phyloP scores from a whole-genome alignment of 2,113 vertebrate genomes.

The Noctilio leporinus region DNA sequence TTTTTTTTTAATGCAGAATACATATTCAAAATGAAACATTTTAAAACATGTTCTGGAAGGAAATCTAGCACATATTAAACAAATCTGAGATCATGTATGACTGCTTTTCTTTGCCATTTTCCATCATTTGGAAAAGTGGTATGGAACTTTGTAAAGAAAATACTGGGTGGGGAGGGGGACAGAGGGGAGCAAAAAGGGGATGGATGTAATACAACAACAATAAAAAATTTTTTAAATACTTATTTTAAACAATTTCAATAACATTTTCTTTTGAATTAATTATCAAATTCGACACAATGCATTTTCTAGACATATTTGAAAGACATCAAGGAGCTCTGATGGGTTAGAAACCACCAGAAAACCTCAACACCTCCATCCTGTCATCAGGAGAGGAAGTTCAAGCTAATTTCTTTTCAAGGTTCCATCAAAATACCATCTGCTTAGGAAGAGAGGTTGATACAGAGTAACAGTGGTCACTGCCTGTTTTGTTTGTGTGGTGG shows the following conservation, averaged over 20 bases:
- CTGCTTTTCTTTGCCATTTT: background rate
- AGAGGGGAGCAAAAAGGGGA: too few species aligned
- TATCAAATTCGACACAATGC: background rate
- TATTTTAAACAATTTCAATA: background rate
- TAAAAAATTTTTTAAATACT: too few species aligned
- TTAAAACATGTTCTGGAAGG: background rate
- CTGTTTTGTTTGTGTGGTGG: background rate
- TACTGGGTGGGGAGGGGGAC: too few species aligned
- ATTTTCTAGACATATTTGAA: background rate
- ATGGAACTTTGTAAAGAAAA: background rate
- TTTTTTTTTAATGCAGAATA: background rate
- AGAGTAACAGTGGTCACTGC: background rate
- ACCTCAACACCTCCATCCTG: background rate
- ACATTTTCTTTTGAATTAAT: background rate
- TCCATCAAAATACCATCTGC: background rate
- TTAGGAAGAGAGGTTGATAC: background rate
- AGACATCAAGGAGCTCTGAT: background rate
- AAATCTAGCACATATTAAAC: background rate
- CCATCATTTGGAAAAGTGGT: background rate
- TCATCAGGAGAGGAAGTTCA: background rate
- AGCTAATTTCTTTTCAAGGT: background rate
- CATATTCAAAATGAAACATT: background rate
- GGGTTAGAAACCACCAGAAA: background rate
- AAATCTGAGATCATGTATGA: background rate
- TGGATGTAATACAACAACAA: too few species aligned